Base-by-base conservation (phyloP, 2,888 invertebrate genomes). In the Lasioglossum oenotherae region DNA sequence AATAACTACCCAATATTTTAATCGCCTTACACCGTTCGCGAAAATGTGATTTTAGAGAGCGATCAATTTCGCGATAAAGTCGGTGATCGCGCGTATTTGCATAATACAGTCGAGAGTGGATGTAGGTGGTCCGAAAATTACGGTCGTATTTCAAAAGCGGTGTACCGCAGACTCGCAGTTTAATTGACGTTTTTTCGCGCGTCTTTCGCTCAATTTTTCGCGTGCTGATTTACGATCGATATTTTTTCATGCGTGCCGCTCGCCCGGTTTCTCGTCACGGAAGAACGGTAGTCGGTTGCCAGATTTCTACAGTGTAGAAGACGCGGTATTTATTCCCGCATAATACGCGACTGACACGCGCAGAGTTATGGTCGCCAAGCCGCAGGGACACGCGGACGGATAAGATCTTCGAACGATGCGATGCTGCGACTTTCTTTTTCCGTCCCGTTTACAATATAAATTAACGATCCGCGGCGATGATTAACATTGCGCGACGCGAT, bases 401-500 rank as follows among this genome's bases (percentile, higher is more conserved):
- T 87, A 87, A 86, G 80, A 87, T 87, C 87, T 86, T 83, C 78
- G 35, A 74, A 49, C 74, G 67, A 53, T 44, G 57, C 49, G n/a
- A 67, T 31, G 64, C 31, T n/a, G 31, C 67, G n/a, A 38, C 83
- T 82, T 85, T 84, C 81, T 80, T 78, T 83, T 76, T 80, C 82
- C 44, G 67, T 44, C 73, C 23, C 6, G 64, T 46, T 69, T 57
- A 73, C 78, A 64, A 84, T 79, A 80, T 78, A 81, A 85, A 87
- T 88, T 87, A 84, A 90, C 81, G 81, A 81, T 85, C 82, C 74
- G 35, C 23, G 23, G 27, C 76, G 78, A 74, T 73, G 80, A 90
- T 88, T 89, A 88, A 86, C 86, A 78, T 83, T 80, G 41, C 83
- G 69, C 87, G 87, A 87, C 87, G 74, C 87, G 87, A 87, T 78